Base-by-base conservation (phyloP, 2,113 vertebrate genomes). In the Rhadina sibilatrix region DNA sequence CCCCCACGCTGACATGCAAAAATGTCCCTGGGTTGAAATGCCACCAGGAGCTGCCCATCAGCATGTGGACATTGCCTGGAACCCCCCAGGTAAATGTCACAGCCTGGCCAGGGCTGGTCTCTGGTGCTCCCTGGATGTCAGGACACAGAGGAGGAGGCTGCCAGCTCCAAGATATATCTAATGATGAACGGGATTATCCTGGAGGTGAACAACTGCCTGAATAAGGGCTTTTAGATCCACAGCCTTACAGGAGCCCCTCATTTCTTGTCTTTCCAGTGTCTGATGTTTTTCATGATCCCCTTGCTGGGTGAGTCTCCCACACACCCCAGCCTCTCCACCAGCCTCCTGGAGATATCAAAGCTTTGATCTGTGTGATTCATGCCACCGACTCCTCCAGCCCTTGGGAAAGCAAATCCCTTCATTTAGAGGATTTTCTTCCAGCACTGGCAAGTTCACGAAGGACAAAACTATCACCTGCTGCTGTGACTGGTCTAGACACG, bases 401-500 rank as follows among this genome's bases (percentile, higher is more conserved):
- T n/a, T 25, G 25, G 70, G n/a, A 79, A 82, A 88, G 46, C 22
- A 57, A 71, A 68, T 54, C 35, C 33, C 35, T 50, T n/a, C 30
- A 8, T 44, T 49, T 38, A 31, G 53, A 88, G 33, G 28, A 8
- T 15, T 49, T 90, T 56, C 24, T 47, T 44, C 19, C 79, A 66
- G 35, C 44, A 11, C 22, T 83, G 61, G 3, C 25, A 71, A 61
- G 27, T 28, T 53, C 12, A 33, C 2, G 11, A 20, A 71, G 5
- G 27, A 49, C 23, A n/a, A 33, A 70, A 69, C 2, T 6, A 8
- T 31, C 15, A 8, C 16, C 19, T 68, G 27, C 16, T 23, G 3
- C 53, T 50, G 31, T 1, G 5, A 18, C 35, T 33, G 46, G 30
- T 49, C 24, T 15, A 0, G 50, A 38, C 63, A 22, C 0, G 0